Evolutionary conservation across 2,888 invertebrate genomes (phyloP).

Genomic region (Pegoplata infirma): DNA sequence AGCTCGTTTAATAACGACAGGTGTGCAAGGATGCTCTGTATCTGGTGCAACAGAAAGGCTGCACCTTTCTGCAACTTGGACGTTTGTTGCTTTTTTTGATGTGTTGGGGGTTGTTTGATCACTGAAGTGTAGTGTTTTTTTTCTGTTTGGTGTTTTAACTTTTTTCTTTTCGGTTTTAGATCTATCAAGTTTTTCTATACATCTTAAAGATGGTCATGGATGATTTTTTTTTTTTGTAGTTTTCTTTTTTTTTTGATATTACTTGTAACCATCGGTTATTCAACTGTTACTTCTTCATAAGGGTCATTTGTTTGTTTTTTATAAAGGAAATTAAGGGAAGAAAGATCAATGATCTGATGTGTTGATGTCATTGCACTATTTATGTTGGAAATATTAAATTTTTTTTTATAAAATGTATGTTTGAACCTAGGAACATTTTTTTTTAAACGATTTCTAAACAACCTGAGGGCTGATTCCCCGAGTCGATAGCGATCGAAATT

Average conservation of each 20-base stretch:
- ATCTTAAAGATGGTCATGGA: slow-evolving; percentile 62
- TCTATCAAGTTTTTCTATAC: neutral
- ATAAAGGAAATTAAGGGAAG: slow-evolving; percentile 50
- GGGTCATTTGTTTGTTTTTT: slow-evolving; percentile 18
- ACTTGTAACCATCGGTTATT: slow-evolving; percentile 66
- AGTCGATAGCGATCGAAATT: no score
- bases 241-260: slow-evolving; percentile 18
- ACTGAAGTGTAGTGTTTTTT: slow-evolving; percentile 64
- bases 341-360: slow-evolving; percentile 67
- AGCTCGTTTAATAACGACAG: slow-evolving; percentile 40
- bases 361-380: slow-evolving; percentile 71
- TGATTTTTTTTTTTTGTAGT: slow-evolving; percentile 36
- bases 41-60: slow-evolving; percentile 66
- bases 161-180: neutral
- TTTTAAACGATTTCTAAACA: no score
- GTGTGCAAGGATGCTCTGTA: slow-evolving; percentile 57
- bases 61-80: slow-evolving; percentile 70
- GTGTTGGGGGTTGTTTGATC: slow-evolving; percentile 60
- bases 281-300: slow-evolving; percentile 64
- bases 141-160: slow-evolving; percentile 2
- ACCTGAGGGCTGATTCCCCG: no score
- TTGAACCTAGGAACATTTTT: no score
- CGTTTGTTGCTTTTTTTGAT: neutral
- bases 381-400: no score
- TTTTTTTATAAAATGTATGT: no score